A percentile compares a stretch with the other conserved stretches of the same genome.
Evolutionary conservation across 2,888 invertebrate species (phyloP).

Genomic region (Exocentrus adspersus): DNA sequence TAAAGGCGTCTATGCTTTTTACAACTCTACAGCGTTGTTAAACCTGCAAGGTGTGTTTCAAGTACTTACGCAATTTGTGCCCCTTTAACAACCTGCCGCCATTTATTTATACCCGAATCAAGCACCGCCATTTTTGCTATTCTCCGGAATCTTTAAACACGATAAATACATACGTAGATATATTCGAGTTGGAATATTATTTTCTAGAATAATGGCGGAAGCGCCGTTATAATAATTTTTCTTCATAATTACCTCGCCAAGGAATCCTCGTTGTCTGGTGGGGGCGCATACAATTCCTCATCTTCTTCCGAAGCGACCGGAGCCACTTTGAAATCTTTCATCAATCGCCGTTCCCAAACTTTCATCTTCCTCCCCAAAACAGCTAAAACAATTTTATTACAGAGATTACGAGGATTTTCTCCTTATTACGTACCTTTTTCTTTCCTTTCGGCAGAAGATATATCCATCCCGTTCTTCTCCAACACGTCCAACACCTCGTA

Average conservation of each 20-base stretch:
- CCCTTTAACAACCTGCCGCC: constrained; percentile 76
- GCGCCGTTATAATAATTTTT: too few species aligned
- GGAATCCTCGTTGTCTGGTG: constrained; percentile 69
- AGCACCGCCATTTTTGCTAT: constrained; percentile 79
- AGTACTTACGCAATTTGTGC: constrained; percentile 67
- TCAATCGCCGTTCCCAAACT: constrained; percentile 86
- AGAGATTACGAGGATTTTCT: constrained; percentile 35
- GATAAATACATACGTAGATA: not conserved
- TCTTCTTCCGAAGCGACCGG: constrained; percentile 75
- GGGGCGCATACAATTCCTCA: constrained; percentile 59
- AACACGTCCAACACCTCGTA: constrained; percentile 93
- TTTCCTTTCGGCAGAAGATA: constrained; percentile 76
- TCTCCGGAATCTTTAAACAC: constrained; percentile 71
- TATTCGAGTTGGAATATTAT: not conserved
- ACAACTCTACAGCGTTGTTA: too few species aligned
- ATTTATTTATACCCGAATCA: constrained; percentile 76
- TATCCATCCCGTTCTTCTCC: constrained; percentile 87
- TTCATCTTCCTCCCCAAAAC: constrained; percentile 81
- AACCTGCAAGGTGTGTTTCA: too few species aligned
- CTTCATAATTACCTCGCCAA: constrained; percentile 64
- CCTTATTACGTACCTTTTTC: constrained; percentile 72
- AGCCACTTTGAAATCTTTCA: constrained; percentile 89
- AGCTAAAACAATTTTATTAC: constrained; percentile 58
- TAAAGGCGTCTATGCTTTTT: too few species aligned
- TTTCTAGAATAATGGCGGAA: too few species aligned